Base-by-base conservation (phyloP, 2,888 invertebrate genomes). In the Doris montereyensis region DNA sequence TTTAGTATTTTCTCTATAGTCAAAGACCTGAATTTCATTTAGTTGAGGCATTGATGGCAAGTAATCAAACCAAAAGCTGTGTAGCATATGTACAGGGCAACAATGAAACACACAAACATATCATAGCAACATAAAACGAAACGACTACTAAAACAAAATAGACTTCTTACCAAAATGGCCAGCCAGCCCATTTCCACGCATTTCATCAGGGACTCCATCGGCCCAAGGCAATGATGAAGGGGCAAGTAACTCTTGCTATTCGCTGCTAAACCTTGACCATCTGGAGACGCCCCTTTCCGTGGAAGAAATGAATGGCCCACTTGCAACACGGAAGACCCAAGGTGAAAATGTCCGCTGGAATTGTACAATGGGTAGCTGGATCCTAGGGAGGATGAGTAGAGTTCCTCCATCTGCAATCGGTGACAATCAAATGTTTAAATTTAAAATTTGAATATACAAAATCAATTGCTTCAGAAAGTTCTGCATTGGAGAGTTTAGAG, bases 111-210 rank as follows among this genome's bases (percentile, higher is more conserved):
- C n/a, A n/a, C n/a, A n/a, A n/a, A n/a, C n/a, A n/a, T n/a, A n/a
- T n/a, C n/a, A n/a, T n/a, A n/a, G n/a, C n/a, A n/a, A n/a, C n/a
- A n/a, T n/a, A n/a, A n/a, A n/a, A n/a, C n/a, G n/a, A n/a, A n/a
- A n/a, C n/a, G n/a, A n/a, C n/a, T n/a, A n/a, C n/a, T n/a, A n/a
- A n/a, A n/a, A n/a, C n/a, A n/a, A n/a, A n/a, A n/a, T n/a, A n/a
- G n/a, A 62, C 58, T 21, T 5, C 88, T 82, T 75, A 97, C 96
- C 89, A 98, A 91, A 87, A 99, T 95, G 0, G 97, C 93, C 91
- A 99, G 94, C 96, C 98, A 99, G 88, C 96, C 96, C 94, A 97
- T 95, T 86, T 96, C 94, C 4, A 97, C 94, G 91, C 97, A 97
- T 85, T 96, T 95, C 24, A 95, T 94, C 77, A 99, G 91, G 77